phyloP scores from a whole-genome alignment of 1,140 invertebrate species.

The Schlechtendalia chinensis region DNA sequence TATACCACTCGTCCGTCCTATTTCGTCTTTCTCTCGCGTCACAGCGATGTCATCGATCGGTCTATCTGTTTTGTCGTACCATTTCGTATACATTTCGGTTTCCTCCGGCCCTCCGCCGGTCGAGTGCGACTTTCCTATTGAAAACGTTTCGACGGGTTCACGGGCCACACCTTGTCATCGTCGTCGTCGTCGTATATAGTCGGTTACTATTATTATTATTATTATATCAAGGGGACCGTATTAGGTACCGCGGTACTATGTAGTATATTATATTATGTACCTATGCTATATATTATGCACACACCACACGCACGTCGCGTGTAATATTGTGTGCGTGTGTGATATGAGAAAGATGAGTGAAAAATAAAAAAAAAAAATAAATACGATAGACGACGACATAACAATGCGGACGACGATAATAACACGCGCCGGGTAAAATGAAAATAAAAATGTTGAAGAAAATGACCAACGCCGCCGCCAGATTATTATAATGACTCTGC shows the following conservation, averaged over 20 bases:
- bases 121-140: conserved; percentile 8
- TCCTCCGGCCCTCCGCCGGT: neutral
- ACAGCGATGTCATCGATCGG: no score
- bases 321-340: neutral
- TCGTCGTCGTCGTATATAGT: neutral
- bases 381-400: conserved; percentile 4
- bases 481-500: conserved; percentile 48
- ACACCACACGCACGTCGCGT: neutral
- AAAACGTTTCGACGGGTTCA: conserved; percentile 29
- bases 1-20: no score
- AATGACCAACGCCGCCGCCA: conserved; percentile 37
- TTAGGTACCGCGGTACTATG: conserved; percentile 29
- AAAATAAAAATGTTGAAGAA: neutral
- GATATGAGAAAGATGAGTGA: neutral
- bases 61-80: neutral
- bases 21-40: no score
- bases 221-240: conserved; percentile 12
- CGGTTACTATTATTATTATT: neutral
- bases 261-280: neutral
- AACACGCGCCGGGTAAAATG: neutral
- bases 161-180: conserved; percentile 23
- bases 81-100: no score
- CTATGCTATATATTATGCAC: neutral
- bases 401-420: conserved; percentile 28
- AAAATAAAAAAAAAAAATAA: conserved; percentile 5